A percentile compares a stretch with the other conserved stretches of the same genome.
Evolutionary conservation across 2,888 invertebrate species (phyloP).

Genomic region (Thereva unica): DNA sequence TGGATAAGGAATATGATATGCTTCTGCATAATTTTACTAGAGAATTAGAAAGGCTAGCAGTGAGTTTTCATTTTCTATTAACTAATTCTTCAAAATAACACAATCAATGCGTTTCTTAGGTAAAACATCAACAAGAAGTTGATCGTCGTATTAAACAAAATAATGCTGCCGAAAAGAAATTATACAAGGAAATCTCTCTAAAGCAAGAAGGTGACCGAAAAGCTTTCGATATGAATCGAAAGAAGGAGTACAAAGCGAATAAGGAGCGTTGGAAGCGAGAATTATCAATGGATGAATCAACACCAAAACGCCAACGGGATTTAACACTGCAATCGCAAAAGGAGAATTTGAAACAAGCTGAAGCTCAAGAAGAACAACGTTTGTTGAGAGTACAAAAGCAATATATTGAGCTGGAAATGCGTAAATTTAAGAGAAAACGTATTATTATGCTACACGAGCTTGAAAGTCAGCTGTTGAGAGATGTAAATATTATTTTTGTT

Average conservation of each 20-base stretch:
- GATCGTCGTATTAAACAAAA: conserved; percentile 85
- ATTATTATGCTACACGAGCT: conserved; percentile 83
- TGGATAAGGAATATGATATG: conserved; percentile 96
- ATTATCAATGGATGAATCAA: conserved; percentile 87
- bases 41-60: conserved; percentile 86
- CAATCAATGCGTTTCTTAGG: conserved; percentile 53
- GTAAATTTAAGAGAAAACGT: conserved; percentile 89
- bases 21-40: conserved; percentile 88
- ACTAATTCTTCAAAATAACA: not conserved
- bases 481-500: conserved; percentile 62
- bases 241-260: conserved; percentile 94
- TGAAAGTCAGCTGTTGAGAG: conserved; percentile 87
- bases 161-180: conserved; percentile 86
- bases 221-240: conserved; percentile 87
- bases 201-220: conserved; percentile 92
- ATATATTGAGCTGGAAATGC: conserved; percentile 87
- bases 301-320: conserved; percentile 88
- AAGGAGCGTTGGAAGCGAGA: conserved; percentile 97
- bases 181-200: conserved; percentile 86
- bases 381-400: conserved; percentile 87
- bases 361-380: conserved; percentile 88
- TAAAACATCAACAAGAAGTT: conserved; percentile 76
- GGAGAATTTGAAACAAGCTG: conserved; percentile 87
- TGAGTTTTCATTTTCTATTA: conserved; percentile 47
- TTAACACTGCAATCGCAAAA: conserved; percentile 90